Evolutionary conservation across 2,888 invertebrate genomes (phyloP), one percentile per base, ranked within the genome.

Genomic region (Epistrophe grossulariae): DNA sequence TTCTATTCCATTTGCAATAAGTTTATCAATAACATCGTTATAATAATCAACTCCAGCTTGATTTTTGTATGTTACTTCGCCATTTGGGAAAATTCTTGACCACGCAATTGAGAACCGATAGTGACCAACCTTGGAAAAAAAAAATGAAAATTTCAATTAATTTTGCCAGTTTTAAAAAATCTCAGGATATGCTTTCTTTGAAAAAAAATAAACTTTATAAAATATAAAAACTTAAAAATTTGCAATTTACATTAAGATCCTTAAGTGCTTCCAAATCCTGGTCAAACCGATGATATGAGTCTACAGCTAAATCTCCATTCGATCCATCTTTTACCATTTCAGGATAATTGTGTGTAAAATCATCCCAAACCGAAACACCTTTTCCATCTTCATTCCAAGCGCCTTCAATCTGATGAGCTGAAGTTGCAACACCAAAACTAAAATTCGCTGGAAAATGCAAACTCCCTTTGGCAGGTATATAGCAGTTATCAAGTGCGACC

Each of bases 51-150:
- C 52, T n/a, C 68, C 68, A 5, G 35, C 10, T 40, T 70, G 68
- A 38, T 70, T 93, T 15, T 95, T 91, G 17, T 92, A 91, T 60
- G 94, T 93, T 0, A 93, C 79, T 70, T 93, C 93, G 45, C 94
- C 95, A 43, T 93, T 94, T 0, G 96, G 95, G 64, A 96, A 90
- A 17, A 96, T 92, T 40, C 96, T 93, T 0, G 95, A 91, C 96
- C 96, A 96, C 0, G 95, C 94, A 76, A 95, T 93, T 10, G 95
- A 95, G 89, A 95, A 94, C 60, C 95, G 92, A 89, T 94, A 94
- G 88, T 93, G 94, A 66, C 94, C 40, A 4, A 90, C 89, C 90
- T 91, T 9, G 13, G 24, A 52, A 3, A 15, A 13, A 52, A 13
- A 52, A 13, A 28, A 13, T 28, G 4, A 11, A 11, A 5, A 24